Percentiles rank a stretch among this genome's conserved stretches.
Evolutionary conservation across 2,888 invertebrate genomes (phyloP).

Genomic region (Ommatoiulus sabulosus): DNA sequence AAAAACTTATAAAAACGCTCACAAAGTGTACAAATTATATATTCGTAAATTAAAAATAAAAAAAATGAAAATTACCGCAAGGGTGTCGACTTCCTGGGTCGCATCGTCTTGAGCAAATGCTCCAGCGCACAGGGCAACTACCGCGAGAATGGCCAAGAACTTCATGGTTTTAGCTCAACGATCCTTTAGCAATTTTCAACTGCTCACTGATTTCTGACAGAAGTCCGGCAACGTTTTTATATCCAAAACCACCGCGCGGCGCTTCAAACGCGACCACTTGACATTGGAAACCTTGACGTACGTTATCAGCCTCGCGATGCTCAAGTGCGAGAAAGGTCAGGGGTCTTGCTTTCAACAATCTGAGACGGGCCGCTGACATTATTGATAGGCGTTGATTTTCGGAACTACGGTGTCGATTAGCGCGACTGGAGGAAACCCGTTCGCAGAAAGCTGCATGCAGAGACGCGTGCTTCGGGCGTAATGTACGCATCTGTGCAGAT

Average conservation of each 20-base stretch:
- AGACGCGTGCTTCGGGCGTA: not conserved
- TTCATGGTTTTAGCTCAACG: not conserved
- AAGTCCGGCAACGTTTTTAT: not conserved
- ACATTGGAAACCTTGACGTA: not conserved
- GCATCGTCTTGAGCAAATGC: not conserved
- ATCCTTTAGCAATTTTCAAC: not conserved
- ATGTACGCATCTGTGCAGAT: too few relatives aligned
- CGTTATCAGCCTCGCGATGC: constrained; percentile 20
- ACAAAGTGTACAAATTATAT: too few relatives aligned
- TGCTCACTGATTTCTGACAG: not conserved
- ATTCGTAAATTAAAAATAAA: too few relatives aligned
- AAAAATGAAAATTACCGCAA: not conserved
- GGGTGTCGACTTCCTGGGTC: too few relatives aligned
- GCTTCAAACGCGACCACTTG: not conserved
- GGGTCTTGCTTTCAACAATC: not conserved
- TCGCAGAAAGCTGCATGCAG: too few relatives aligned
- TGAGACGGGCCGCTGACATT: not conserved
- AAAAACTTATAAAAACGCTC: too few relatives aligned
- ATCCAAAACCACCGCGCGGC: not conserved
- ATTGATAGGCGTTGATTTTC: not conserved
- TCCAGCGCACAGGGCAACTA: not conserved
- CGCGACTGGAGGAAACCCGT: too few relatives aligned
- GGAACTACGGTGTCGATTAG: not conserved
- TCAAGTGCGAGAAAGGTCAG: not conserved
- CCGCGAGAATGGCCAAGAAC: not conserved